A percentile compares a stretch with the other conserved stretches of the same genome.
phyloP scores from a whole-genome alignment of 2,113 vertebrate species.

The Craseonycteris thonglongyai region DNA sequence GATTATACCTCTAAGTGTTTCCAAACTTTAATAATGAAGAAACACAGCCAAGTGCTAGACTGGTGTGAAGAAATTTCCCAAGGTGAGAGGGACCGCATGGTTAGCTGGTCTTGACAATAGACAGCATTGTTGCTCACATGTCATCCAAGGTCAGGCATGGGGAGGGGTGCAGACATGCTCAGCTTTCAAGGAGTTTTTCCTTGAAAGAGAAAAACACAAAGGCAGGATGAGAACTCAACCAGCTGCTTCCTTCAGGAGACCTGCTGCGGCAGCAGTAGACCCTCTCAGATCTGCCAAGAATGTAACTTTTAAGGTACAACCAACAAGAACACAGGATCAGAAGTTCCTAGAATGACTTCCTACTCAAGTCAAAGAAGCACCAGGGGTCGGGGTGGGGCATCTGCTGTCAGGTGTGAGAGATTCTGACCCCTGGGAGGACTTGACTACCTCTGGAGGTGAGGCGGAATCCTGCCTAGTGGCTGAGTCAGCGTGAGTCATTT shows the following conservation, averaged over 20 bases:
- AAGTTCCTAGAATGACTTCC: conserved; percentile 55
- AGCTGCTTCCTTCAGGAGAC: conserved; percentile 50
- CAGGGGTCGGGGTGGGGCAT: background rate
- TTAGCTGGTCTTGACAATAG: background rate
- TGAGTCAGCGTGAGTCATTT: background rate
- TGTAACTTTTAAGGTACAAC: conserved; percentile 19
- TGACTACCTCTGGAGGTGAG: background rate
- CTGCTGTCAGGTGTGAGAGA: background rate
- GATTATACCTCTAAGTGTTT: background rate
- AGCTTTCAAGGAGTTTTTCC: conserved; percentile 55
- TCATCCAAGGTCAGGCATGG: background rate
- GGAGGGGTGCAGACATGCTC: background rate
- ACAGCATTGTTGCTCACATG: background rate
- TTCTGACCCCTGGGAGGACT: background rate
- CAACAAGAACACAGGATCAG: background rate
- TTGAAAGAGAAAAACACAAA: conserved; percentile 65
- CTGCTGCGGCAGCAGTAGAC: background rate
- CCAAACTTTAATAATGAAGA: background rate
- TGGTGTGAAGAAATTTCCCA: background rate
- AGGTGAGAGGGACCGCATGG: background rate
- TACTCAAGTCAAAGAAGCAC: background rate
- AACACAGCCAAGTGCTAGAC: background rate
- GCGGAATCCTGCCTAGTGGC: background rate
- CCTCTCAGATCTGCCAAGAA: conserved; percentile 14
- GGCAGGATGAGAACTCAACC: conserved; percentile 22